Conservation (phyloP, 1,140 invertebrate genomes). For the Epicauta chinensis region DNA sequence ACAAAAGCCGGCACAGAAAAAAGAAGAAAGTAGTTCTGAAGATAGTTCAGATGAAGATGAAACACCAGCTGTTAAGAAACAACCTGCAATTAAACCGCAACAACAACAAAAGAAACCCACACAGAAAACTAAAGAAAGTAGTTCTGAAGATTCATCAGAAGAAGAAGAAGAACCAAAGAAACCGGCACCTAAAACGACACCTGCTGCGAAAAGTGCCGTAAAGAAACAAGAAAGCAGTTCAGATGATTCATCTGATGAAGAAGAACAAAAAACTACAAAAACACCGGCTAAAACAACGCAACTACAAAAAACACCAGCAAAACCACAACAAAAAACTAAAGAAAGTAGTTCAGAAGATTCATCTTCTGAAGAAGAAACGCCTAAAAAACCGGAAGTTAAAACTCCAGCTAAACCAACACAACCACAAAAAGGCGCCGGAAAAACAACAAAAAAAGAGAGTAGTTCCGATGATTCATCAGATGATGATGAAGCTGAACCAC, state of each 20-base stretch:
- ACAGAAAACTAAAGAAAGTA: slow-evolving; percentile 32
- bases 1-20: slow-evolving; percentile 10
- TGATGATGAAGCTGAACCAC: slow-evolving; percentile 24
- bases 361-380: slow-evolving; percentile 17
- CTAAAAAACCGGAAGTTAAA: slow-evolving; percentile 20
- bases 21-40: slow-evolving; percentile 32
- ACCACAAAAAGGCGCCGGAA: slow-evolving; percentile 10
- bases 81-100: slow-evolving; percentile 13
- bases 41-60: slow-evolving; percentile 14
- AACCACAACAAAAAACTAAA: not conserved
- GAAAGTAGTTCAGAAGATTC: slow-evolving; percentile 31
- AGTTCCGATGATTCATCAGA: slow-evolving; percentile 32
- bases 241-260: slow-evolving; percentile 30
- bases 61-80: slow-evolving; percentile 31
- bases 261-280: slow-evolving; percentile 29
- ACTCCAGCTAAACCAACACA: slow-evolving; percentile 25
- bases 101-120: not conserved
- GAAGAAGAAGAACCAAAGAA: slow-evolving; percentile 20
- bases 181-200: slow-evolving; percentile 7
- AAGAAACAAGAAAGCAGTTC: slow-evolving; percentile 27
- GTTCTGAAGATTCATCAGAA: slow-evolving; percentile 29
- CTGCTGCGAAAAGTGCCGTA: slow-evolving; percentile 15
- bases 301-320: not conserved
- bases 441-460: slow-evolving; percentile 22
- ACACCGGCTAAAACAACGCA: not conserved